phyloP scores from a whole-genome alignment of 2,888 invertebrate species.

The Entomobrya multifasciata region DNA sequence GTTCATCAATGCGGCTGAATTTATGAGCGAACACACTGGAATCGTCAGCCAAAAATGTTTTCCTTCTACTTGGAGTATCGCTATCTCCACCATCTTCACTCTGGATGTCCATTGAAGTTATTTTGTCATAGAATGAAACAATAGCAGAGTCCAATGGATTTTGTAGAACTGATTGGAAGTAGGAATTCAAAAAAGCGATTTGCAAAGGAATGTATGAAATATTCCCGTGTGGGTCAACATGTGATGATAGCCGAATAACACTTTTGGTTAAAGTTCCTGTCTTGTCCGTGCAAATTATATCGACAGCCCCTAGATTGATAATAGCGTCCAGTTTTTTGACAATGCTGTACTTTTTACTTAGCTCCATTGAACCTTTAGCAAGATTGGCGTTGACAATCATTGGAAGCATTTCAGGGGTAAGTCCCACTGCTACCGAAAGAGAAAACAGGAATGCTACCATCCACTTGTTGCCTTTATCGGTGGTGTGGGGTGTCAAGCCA shows the following conservation, averaged over 20 bases:
- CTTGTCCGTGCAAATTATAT: constrained; percentile 69
- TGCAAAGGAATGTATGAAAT: constrained; percentile 24
- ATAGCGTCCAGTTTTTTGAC: constrained; percentile 69
- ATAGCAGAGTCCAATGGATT: constrained; percentile 70
- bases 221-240: constrained; percentile 45
- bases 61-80: background rate
- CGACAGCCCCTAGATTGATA: constrained; percentile 68
- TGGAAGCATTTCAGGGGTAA: constrained; percentile 73
- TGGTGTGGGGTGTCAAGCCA: constrained; percentile 4
- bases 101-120: too few relatives aligned
- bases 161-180: constrained; percentile 62
- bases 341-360: constrained; percentile 57
- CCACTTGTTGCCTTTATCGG: constrained; percentile 42
- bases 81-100: background rate
- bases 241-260: constrained; percentile 21
- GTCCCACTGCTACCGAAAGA: constrained; percentile 64
- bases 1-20: constrained; percentile 60
- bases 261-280: constrained; percentile 69
- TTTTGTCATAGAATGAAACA: constrained; percentile 3
- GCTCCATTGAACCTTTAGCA: constrained; percentile 54
- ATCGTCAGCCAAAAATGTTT: background rate
- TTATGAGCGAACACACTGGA: background rate
- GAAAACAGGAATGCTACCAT: constrained; percentile 56
- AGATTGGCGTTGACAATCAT: constrained; percentile 69
- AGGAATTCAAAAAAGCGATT: constrained; percentile 66